A percentile compares a stretch with the other conserved stretches of the same genome.
These are phyloP conservation scores for Tanytarsus gracilentus DNA, from an alignment of 2,888 invertebrate genomes.

Conservation along the genomic window DNA sequence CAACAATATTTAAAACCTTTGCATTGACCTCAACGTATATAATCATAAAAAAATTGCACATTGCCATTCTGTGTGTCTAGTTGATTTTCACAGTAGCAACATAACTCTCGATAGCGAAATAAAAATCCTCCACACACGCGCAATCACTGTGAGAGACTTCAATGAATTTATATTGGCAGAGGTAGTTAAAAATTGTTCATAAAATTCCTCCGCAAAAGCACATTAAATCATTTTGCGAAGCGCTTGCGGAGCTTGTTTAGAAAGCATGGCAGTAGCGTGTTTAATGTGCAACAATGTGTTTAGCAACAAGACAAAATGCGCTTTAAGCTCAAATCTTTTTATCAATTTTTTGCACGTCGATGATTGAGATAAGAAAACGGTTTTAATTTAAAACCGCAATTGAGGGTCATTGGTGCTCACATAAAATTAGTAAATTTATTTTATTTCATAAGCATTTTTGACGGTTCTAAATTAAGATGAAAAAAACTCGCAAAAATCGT, in stretches of 20 bases:
- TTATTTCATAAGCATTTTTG: no score
- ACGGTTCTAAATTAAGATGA: no score
- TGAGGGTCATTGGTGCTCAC: no score
- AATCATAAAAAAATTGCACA: background rate
- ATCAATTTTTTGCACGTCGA: background rate
- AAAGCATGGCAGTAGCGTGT: slow-evolving; percentile 8
- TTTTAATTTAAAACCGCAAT: no score
- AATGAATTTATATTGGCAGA: background rate
- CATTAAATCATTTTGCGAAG: background rate
- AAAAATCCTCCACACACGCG: background rate
- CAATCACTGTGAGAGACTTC: background rate
- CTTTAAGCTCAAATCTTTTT: background rate
- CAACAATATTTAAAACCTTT: slow-evolving; percentile 7
- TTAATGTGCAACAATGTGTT: background rate
- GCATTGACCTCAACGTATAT: slow-evolving; percentile 20
- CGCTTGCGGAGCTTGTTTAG: slow-evolving; percentile 14
- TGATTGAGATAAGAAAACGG: no score
- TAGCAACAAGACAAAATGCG: background rate
- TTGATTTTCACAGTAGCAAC: background rate
- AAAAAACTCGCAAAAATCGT: no score
- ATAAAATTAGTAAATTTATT: no score
- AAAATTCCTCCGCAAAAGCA: background rate
- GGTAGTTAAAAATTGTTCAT: background rate
- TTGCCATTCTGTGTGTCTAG: background rate
- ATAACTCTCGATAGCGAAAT: background rate